Base-by-base conservation (phyloP, 1,140 invertebrate species). In the Drosophila cardini region DNA sequence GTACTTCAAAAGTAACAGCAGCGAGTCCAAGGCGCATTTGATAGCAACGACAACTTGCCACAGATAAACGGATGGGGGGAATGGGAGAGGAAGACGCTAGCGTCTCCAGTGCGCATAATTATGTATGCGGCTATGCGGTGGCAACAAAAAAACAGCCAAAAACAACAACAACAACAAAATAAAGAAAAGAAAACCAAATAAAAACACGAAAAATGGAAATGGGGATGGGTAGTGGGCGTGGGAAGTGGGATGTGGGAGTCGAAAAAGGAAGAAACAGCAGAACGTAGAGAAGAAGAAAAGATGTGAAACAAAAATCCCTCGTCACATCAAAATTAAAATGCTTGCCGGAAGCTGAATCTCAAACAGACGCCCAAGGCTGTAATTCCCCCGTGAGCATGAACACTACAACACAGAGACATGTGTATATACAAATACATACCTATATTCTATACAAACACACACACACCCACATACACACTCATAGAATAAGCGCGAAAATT, bases 281-380 rank as follows among this genome's bases (percentile, higher is more conserved):
- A 45, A 21, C 15, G 11, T 53, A 34, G 9, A 26, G 5, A 34
- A 4, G 30, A 50, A n/a, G 15, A 15, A 57, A 26, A 36, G 26
- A 74, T 57, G 61, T 36, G 52, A 55, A 62, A 69, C 21, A 67
- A 73, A 80, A 87, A 69, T 80, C 65, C 76, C 83, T 83, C 69
- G 79, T 83, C 83, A 79, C 79, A 87, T 78, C 64, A 87, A 87
- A 87, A 87, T 87, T 89, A 87, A 87, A 87, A 87, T 87, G 83
- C 83, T 89, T 87, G 83, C 83, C 83, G 84, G 84, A 89, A 87
- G 80, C 80, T 73, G 84, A 89, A 89, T 87, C 84, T 87, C 83
- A 87, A 89, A 89, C 83, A 83, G 83, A 76, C 76, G 76, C 84
- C 76, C 79, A 83, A 87, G 84, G 84, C 84, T 86, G 58, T 82